Conservation (phyloP, 2,888 invertebrate species). For the Orchestes rusci region DNA sequence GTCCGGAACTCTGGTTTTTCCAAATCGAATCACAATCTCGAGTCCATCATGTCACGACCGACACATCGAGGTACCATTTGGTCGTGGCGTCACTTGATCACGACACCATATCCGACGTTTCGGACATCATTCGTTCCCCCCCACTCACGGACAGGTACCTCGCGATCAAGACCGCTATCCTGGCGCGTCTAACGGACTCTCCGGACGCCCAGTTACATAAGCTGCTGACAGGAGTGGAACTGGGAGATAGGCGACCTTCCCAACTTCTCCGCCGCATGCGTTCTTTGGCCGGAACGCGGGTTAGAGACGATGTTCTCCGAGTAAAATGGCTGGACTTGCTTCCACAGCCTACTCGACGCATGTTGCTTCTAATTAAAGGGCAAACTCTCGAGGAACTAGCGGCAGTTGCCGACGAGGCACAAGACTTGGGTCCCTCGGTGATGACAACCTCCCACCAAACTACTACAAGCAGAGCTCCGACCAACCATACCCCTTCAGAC, state of each 20-base stretch:
- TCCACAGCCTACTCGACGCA: background rate
- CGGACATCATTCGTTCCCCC: conserved; percentile 2
- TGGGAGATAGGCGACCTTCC: too few relatives aligned
- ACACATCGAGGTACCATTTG: background rate
- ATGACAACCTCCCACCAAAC: background rate
- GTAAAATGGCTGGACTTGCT: too few relatives aligned
- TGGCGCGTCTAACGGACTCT: too few relatives aligned
- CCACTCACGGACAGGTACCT: too few relatives aligned
- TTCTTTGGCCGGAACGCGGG: background rate
- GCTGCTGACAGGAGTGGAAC: too few relatives aligned
- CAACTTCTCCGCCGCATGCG: too few relatives aligned
- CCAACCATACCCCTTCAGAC: too few relatives aligned
- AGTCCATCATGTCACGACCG: background rate
- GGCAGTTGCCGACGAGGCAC: conserved; percentile 1
- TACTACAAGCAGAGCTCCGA: too few relatives aligned
- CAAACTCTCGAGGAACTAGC: conserved; percentile 2
- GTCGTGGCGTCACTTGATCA: too few relatives aligned
- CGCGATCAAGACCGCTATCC: too few relatives aligned
- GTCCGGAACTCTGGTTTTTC: conserved; percentile 3
- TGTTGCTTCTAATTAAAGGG: background rate
- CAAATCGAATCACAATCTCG: too few relatives aligned
- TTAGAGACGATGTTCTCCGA: background rate
- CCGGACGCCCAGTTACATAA: too few relatives aligned
- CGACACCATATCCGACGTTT: background rate
- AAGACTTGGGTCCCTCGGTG: background rate